Evolutionary conservation across 2,888 invertebrate species (phyloP).

Genomic region (Andrena chrysosceles): DNA sequence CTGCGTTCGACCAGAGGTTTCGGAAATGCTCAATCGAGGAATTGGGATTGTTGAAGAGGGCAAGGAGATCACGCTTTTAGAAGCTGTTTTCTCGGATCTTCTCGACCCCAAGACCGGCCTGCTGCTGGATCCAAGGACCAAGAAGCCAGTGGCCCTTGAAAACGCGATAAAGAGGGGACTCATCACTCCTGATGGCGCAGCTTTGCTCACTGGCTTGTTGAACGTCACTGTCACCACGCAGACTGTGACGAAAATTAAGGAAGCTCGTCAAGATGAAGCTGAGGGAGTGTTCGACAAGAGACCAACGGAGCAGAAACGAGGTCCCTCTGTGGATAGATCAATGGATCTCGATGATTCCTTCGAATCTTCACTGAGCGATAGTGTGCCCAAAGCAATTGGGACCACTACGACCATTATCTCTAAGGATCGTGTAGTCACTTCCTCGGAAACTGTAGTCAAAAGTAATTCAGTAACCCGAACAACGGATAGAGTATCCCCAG

Average conservation of each 20-base stretch:
- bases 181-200: constrained; percentile 95
- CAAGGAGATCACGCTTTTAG: constrained; percentile 92
- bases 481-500: not conserved
- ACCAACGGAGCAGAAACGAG: constrained; percentile 86
- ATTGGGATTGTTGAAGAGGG: constrained; percentile 93
- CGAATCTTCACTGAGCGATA: constrained; percentile 85
- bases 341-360: constrained; percentile 92
- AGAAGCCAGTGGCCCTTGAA: constrained; percentile 92
- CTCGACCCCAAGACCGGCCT: constrained; percentile 96
- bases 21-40: constrained; percentile 93
- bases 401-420: constrained; percentile 79
- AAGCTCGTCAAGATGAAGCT: not conserved
- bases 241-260: constrained; percentile 93
- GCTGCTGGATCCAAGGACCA: constrained; percentile 91
- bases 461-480: not conserved
- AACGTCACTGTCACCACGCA: constrained; percentile 95
- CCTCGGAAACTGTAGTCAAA: not conserved
- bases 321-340: constrained; percentile 90
- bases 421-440: constrained; percentile 60
- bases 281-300: not conserved
- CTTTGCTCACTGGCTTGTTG: constrained; percentile 92
- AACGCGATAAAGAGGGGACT: constrained; percentile 94
- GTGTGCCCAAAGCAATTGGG: constrained; percentile 71
- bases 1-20: constrained; percentile 93
- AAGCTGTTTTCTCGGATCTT: constrained; percentile 94